Evolutionary conservation across 1,140 invertebrate species (phyloP).

Genomic region (Drosophila ironensis): DNA sequence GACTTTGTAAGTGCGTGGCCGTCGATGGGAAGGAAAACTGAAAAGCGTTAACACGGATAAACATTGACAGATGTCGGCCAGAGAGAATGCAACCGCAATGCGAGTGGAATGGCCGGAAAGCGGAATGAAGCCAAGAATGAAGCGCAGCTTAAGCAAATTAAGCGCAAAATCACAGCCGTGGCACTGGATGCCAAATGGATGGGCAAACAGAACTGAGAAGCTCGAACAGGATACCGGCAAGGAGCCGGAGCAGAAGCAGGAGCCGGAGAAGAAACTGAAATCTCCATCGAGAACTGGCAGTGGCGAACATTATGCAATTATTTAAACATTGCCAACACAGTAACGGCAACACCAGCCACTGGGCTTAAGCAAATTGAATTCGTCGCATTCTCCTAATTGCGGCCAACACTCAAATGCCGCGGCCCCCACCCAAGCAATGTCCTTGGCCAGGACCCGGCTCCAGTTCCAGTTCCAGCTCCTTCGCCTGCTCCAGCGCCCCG

Average conservation of each 20-base stretch:
- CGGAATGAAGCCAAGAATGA: constrained; percentile 47
- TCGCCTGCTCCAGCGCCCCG: background rate
- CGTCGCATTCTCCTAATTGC: constrained; percentile 67
- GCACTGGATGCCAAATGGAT: constrained; percentile 33
- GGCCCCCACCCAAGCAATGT: constrained; percentile 41
- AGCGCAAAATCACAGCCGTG: constrained; percentile 65
- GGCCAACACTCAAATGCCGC: constrained; percentile 59
- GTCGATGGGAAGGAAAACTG: constrained; percentile 39
- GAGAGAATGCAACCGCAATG: background rate
- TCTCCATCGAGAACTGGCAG: constrained; percentile 27
- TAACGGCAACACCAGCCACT: constrained; percentile 20
- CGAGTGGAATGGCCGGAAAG: background rate
- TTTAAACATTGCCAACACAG: constrained; percentile 54
- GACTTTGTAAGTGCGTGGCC: constrained; percentile 62
- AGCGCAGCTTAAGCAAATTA: constrained; percentile 78
- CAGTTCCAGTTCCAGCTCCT: background rate
- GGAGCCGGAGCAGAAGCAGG: no score
- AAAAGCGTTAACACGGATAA: constrained; percentile 54
- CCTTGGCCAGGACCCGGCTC: constrained; percentile 32
- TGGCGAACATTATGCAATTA: constrained; percentile 63
- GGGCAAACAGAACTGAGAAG: constrained; percentile 17
- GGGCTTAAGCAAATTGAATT: constrained; percentile 74
- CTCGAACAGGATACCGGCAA: no score
- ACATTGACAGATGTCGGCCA: constrained; percentile 49
- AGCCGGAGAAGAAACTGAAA: constrained; percentile 1